Evolutionary conservation across 1,140 invertebrate species (phyloP).

Genomic region (Pseudoatta argentina): DNA sequence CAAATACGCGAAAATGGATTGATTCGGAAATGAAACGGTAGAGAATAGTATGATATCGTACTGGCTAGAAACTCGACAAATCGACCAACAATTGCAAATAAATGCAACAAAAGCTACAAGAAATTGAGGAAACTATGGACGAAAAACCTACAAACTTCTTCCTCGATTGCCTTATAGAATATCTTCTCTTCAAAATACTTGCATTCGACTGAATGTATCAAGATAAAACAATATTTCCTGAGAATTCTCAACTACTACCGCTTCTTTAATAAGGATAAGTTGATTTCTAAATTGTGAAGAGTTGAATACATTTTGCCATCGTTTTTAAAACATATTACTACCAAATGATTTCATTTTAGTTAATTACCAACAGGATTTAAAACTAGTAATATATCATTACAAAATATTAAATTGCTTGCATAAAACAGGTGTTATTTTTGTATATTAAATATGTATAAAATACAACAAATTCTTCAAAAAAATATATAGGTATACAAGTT

Average conservation of each 20-base stretch:
- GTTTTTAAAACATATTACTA: neutral
- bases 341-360: neutral
- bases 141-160: slow-evolving; percentile 21
- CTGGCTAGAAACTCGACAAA: slow-evolving; percentile 17
- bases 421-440: neutral
- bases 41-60: neutral
- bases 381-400: neutral
- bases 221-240: slow-evolving; percentile 26
- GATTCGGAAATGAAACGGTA: slow-evolving; percentile 24
- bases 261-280: slow-evolving; percentile 21
- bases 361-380: neutral
- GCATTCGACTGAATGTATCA: slow-evolving; percentile 1
- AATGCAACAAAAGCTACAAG: slow-evolving; percentile 32
- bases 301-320: neutral
- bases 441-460: neutral
- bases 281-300: neutral
- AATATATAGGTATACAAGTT: too few species aligned
- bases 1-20: neutral
- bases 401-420: slow-evolving; percentile 16
- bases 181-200: slow-evolving; percentile 22
- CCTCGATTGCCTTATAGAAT: neutral
- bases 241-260: neutral
- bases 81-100: slow-evolving; percentile 13
- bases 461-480: neutral
- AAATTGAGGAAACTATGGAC: slow-evolving; percentile 1